Evolutionary conservation across 2,113 vertebrate species (phyloP).

Genomic region (Crocuta crocuta): DNA sequence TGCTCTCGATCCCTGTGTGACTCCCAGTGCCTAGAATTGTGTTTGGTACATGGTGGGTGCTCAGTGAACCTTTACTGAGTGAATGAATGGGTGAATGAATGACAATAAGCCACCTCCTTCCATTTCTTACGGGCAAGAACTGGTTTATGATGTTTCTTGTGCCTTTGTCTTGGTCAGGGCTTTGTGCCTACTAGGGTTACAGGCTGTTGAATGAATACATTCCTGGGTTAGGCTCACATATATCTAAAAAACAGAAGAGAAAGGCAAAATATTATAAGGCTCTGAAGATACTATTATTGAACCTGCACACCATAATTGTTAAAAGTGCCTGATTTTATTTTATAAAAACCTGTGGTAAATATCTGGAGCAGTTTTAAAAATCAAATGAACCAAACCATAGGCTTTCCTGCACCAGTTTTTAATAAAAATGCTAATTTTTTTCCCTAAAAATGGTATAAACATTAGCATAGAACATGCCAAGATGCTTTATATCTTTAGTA

Average conservation of each 20-base stretch:
- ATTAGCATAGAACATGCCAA: constrained; percentile 22
- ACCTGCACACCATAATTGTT: not conserved
- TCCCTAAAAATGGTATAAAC: not conserved
- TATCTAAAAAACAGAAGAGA: not conserved
- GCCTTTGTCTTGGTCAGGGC: not conserved
- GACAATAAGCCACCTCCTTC: not conserved
- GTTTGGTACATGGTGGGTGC: not conserved
- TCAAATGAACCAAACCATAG: not conserved
- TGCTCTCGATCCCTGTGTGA: not conserved
- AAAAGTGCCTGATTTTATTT: constrained; percentile 44
- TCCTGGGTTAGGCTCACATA: not conserved
- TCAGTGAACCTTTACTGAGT: not conserved
- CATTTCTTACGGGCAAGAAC: not conserved
- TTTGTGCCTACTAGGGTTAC: not conserved
- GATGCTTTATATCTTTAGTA: not conserved
- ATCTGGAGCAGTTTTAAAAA: constrained; percentile 41
- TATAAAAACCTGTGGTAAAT: constrained; percentile 21
- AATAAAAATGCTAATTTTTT: not conserved
- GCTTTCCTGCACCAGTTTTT: constrained; percentile 16
- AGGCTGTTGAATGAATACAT: not conserved
- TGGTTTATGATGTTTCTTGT: not conserved
- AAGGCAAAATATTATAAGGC: not conserved
- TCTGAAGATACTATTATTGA: not conserved
- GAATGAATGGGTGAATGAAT: not conserved
- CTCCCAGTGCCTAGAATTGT: not conserved